Base-by-base conservation (phyloP, 2,888 invertebrate genomes). In the Hypercompe scribonia region DNA sequence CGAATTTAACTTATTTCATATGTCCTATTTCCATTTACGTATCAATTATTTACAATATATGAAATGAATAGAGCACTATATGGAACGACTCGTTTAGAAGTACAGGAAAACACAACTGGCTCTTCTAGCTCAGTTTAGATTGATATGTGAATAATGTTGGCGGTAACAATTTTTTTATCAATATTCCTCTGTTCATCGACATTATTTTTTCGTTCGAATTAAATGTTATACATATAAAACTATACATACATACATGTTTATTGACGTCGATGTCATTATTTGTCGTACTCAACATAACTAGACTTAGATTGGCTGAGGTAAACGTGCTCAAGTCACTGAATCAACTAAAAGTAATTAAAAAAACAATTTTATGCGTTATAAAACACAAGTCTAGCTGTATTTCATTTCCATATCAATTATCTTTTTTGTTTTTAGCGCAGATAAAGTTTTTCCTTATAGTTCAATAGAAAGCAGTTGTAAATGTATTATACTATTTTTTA, bases 341-440 rank as follows among this genome's bases (percentile, higher is more conserved):
- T 68, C 50, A 13, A 36, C 63, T 34, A 13, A 67, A 28, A 64
- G 64, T 70, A 71, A 82, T 77, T 79, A 78, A 75, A 77, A 78
- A 77, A 73, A 68, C 36, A 65, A 72, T 74, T 68, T 64, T 65
- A 71, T 72, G 78, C 73, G 66, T 73, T 71, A 78, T 83, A 79
- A 82, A 81, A 66, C 50, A 64, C 68, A 54, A 46, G 33, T 24
- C 50, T 50, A 46, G 11, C 28, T 24, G 61, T 10, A 42, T 66
- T 66, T 54, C 31, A 31, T 65, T 65, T 24, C 50, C 31, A 71
- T 66, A 54, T 50, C 31, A 24, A 39, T 66, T 71, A 58, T n/a
- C 42, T n/a, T 11, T 3, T 13, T 61, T 13, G 2, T 31, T 31
- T 28, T 61, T 31, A 5, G 54, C 15, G 5, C 13, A n/a, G 10